These are phyloP conservation scores for Fopius arisanus DNA, from an alignment of 1,140 invertebrate genomes.

Conservation along the genomic window DNA sequence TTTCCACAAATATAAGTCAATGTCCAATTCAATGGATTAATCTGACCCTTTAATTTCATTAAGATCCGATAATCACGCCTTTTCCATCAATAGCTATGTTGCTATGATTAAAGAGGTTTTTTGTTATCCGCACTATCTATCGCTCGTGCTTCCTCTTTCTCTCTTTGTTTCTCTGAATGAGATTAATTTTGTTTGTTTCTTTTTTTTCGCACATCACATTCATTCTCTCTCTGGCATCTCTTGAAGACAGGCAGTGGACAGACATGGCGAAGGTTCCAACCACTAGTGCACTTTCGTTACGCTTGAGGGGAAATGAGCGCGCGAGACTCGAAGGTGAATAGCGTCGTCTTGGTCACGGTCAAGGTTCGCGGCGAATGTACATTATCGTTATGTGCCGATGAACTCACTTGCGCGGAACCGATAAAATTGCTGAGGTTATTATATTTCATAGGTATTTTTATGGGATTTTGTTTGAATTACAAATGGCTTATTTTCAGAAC, in stretches of 20 bases:
- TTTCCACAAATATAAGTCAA: too few relatives aligned
- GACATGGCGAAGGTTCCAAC: background rate
- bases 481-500: background rate
- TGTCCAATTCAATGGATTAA: too few relatives aligned
- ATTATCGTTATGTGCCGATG: conserved; percentile 28
- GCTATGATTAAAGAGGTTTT: too few relatives aligned
- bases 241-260: conserved; percentile 11
- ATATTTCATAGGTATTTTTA: background rate
- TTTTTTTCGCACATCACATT: background rate
- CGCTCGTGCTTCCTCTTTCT: background rate
- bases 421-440: background rate
- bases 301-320: conserved; percentile 29
- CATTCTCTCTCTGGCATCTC: background rate
- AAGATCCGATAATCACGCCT: too few relatives aligned
- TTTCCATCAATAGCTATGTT: too few relatives aligned
- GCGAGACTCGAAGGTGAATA: conserved; percentile 30
- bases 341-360: conserved; percentile 29
- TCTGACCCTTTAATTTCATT: too few relatives aligned
- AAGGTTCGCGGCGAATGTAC: conserved; percentile 24
- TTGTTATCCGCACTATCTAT: background rate
- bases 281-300: conserved; percentile 31
- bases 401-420: conserved; percentile 23
- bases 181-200: background rate
- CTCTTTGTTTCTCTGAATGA: background rate
- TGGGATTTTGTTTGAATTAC: background rate